Conservation (phyloP, 2,888 invertebrate genomes). For the Melanargia galathea region DNA sequence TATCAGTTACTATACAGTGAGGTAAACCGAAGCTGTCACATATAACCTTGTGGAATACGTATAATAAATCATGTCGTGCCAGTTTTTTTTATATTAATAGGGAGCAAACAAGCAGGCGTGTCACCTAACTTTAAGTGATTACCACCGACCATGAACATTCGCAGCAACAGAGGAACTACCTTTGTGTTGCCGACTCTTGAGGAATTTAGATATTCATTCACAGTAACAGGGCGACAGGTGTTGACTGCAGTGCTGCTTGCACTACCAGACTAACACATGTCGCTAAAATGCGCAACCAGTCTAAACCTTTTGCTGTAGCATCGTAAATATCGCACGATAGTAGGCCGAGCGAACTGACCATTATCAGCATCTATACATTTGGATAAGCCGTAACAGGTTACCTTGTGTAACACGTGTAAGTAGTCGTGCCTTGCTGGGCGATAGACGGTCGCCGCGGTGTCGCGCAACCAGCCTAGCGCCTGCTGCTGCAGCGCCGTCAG, state of each 20-base stretch:
- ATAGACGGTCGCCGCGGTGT: constrained; percentile 88
- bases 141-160: too few relatives aligned
- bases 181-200: too few relatives aligned
- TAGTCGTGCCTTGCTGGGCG: constrained; percentile 87
- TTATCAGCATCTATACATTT: background rate
- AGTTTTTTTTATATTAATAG: too few relatives aligned
- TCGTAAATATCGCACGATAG: background rate
- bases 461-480: constrained; percentile 94
- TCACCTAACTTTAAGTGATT: too few relatives aligned
- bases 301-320: background rate
- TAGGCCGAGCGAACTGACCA: background rate
- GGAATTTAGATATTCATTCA: too few relatives aligned
- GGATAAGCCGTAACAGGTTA: constrained; percentile 43
- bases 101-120: too few relatives aligned
- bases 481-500: constrained; percentile 88
- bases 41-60: background rate
- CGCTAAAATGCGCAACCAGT: too few relatives aligned
- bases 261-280: too few relatives aligned
- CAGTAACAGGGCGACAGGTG: background rate
- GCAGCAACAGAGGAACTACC: too few relatives aligned
- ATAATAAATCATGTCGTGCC: background rate
- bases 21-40: background rate
- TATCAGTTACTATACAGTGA: background rate
- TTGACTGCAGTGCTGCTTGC: background rate
- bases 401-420: constrained; percentile 89